Base-by-base conservation (phyloP, 2,113 vertebrate species). In the Dipodomys merriami region DNA sequence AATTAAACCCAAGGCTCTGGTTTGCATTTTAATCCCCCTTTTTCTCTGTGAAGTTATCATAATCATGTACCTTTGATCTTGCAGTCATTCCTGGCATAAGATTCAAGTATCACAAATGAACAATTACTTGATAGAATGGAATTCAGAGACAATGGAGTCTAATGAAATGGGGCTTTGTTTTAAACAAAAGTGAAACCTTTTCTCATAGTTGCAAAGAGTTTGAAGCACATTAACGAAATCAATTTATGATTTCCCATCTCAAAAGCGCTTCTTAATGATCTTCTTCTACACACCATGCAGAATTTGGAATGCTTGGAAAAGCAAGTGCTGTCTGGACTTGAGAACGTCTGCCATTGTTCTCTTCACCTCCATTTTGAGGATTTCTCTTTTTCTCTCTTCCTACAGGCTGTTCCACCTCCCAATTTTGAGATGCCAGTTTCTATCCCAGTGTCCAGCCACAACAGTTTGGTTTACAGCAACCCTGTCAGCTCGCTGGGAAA, bases 401-500 rank as follows among this genome's bases (percentile, higher is more conserved):
- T 96, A 93, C 97, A 99, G 99, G 99, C 99, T 96, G 99, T 99
- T 98, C 99, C 99, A 96, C 99, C 98, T 93, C 99, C 99, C 78
- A 99, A 99, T 98, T 99, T 99, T 67, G 99, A 99, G 98, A 99
- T 99, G 99, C 98, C 99, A 69, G 99, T 99, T 97, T 99, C 99
- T 97, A 99, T 99, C 98, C 99, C 99, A 91, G 99, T 99, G 97
- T 99, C 98, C 98, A 99, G 99, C 98, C 99, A 99, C 98, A 99
- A 99, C 98, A 99, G 98, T 97, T 96, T 99, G 98, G 98, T 99
- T 27, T 99, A 99, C 98, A 99, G 99, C 97, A 99, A 99, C 96
- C 99, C 99, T 20, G 99, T 99, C 81, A 99, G 98, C 95, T 99
- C 99, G 1, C 98, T 99, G 97, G 99, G 99, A 95, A 99, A 99